Percentiles rank a stretch among this genome's conserved stretches.
Conservation (phyloP, 2,888 invertebrate species). For the Latrodectus hesperus region DNA sequence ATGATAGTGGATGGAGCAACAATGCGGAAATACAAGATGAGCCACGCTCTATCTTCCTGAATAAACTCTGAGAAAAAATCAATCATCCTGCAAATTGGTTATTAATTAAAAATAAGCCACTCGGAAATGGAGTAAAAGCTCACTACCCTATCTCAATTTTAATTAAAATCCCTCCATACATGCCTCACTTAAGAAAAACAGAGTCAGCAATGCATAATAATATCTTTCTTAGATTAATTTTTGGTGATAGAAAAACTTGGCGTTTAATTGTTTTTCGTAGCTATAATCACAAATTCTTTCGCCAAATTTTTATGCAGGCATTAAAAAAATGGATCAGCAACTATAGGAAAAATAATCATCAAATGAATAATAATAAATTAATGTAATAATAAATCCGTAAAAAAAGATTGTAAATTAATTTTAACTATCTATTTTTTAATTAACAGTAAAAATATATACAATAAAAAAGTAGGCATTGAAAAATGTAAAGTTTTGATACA, state of each 20-base stretch:
- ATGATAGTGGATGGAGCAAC: too few species aligned
- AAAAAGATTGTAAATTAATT: too few species aligned
- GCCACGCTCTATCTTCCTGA: too few species aligned
- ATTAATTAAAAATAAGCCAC: slow-evolving; percentile 41
- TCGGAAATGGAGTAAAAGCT: slow-evolving; percentile 15
- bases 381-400: too few species aligned
- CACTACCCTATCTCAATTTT: slow-evolving; percentile 16
- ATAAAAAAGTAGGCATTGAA: too few species aligned
- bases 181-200: background rate
- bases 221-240: background rate
- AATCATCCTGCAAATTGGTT: slow-evolving; percentile 18
- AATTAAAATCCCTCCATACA: slow-evolving; percentile 14
- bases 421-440: too few species aligned
- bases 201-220: background rate
- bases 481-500: too few species aligned
- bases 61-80: slow-evolving; percentile 11
- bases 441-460: too few species aligned
- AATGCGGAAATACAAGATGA: too few species aligned
- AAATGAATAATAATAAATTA: too few species aligned
- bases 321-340: too few species aligned
- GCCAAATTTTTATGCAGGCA: background rate
- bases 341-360: too few species aligned
- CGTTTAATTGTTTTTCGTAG: background rate
- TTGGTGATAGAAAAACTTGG: background rate
- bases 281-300: background rate